Evolutionary conservation across 2,797 vertebrate species (phyloP).

Genomic region (Hyperoplus lanceolatus): DNA sequence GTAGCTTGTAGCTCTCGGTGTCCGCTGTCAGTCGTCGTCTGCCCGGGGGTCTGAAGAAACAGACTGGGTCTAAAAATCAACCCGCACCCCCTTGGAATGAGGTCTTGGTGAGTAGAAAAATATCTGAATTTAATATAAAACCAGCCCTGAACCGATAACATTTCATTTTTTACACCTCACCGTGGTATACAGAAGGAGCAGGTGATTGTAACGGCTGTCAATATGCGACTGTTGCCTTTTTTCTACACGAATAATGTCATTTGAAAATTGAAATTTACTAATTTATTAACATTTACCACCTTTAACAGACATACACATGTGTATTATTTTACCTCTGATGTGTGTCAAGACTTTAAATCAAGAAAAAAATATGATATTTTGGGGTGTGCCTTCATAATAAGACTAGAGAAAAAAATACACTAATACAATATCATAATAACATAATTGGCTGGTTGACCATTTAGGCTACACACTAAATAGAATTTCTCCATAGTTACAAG

Average conservation of each 20-base stretch:
- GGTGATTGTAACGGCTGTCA: slow-evolving; percentile 25
- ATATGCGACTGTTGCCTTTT: slow-evolving; percentile 14
- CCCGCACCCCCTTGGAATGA: slow-evolving; percentile 10
- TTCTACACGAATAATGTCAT: background rate
- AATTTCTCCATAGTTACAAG: too few relatives aligned
- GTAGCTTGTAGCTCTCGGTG: background rate
- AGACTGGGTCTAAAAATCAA: background rate
- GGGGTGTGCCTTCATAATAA: slow-evolving; percentile 21
- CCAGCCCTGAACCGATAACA: background rate
- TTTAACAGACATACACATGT: fast-evolving
- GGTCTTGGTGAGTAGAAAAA: slow-evolving; percentile 25
- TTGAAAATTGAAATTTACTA: background rate
- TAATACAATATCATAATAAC: background rate
- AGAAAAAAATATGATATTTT: background rate
- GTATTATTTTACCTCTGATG: background rate
- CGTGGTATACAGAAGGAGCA: slow-evolving; percentile 47
- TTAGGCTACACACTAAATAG: too few relatives aligned
- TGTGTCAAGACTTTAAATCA: background rate
- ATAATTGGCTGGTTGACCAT: background rate
- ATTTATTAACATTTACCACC: fast-evolving
- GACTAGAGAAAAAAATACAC: background rate
- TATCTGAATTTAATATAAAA: background rate
- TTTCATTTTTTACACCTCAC: background rate
- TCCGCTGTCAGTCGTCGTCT: slow-evolving; percentile 28
- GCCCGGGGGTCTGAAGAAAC: background rate